These are phyloP conservation scores for Balanococcus diminutus DNA, from an alignment of 2,888 invertebrate species.

Conservation along the genomic window DNA sequence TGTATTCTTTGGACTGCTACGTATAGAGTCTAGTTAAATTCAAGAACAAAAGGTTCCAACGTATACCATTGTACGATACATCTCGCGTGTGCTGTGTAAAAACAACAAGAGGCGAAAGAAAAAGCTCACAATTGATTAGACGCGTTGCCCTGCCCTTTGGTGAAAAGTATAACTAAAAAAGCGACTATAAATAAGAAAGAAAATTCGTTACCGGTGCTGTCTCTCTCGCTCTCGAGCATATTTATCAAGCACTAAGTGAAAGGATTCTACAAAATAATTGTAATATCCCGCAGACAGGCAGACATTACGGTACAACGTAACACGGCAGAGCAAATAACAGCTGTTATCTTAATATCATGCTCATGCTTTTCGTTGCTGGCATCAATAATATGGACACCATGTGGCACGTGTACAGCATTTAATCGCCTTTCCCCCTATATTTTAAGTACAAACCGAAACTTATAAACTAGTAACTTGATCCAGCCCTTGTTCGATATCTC, in stretches of 20 bases:
- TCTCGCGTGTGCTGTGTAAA: neutral
- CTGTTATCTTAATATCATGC: conserved; percentile 29
- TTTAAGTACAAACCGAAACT: conserved; percentile 4
- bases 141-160: neutral
- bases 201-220: conserved; percentile 1
- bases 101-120: neutral
- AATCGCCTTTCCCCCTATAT: conserved; percentile 31
- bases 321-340: conserved; percentile 30
- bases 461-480: conserved; percentile 10
- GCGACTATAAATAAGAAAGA: neutral
- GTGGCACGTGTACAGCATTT: conserved; percentile 32
- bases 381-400: conserved; percentile 13
- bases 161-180: neutral
- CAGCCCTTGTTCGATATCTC: neutral
- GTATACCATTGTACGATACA: neutral
- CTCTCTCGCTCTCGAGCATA: neutral
- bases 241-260: neutral
- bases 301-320: conserved; percentile 8
- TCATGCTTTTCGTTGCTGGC: neutral
- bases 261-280: neutral
- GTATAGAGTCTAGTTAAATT: neutral
- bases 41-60: neutral
- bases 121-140: conserved; percentile 5
- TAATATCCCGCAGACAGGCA: conserved; percentile 34
- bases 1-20: neutral